phyloP scores from a whole-genome alignment of 2,113 vertebrate genomes.

The Turnix velox region DNA sequence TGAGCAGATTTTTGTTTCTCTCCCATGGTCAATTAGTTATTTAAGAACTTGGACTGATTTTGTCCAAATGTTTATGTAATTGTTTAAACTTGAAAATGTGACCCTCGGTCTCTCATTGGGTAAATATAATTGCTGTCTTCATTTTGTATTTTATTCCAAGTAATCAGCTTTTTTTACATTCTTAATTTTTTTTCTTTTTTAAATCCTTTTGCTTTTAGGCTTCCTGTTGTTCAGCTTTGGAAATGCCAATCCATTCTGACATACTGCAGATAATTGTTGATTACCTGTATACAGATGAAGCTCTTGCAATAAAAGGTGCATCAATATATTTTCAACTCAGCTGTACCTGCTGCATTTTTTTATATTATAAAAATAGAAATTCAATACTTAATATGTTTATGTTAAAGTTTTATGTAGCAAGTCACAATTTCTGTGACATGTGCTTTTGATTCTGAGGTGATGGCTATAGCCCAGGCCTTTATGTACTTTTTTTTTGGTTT shows the following conservation, averaged over 20 bases:
- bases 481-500: neutral
- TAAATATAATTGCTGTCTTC: neutral
- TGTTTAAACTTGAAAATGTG: neutral
- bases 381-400: neutral
- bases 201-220: slow-evolving; percentile 72
- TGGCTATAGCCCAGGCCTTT: neutral
- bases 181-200: neutral
- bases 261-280: slow-evolving; percentile 89
- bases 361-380: neutral
- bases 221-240: slow-evolving; percentile 86
- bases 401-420: neutral
- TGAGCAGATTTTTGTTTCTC: neutral
- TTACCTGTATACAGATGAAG: slow-evolving; percentile 95
- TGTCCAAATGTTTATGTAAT: neutral
- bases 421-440: neutral
- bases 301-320: slow-evolving; percentile 85
- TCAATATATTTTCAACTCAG: neutral
- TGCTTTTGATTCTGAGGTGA: neutral
- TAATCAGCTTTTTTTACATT: neutral
- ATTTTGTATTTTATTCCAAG: neutral
- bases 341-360: neutral
- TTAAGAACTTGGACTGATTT: neutral
- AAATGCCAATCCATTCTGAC: slow-evolving; percentile 90
- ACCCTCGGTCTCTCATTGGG: neutral
- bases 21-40: neutral